These are phyloP conservation scores for Elephantulus edwardii DNA, from an alignment of 2,113 vertebrate species.

Conservation along the genomic window DNA sequence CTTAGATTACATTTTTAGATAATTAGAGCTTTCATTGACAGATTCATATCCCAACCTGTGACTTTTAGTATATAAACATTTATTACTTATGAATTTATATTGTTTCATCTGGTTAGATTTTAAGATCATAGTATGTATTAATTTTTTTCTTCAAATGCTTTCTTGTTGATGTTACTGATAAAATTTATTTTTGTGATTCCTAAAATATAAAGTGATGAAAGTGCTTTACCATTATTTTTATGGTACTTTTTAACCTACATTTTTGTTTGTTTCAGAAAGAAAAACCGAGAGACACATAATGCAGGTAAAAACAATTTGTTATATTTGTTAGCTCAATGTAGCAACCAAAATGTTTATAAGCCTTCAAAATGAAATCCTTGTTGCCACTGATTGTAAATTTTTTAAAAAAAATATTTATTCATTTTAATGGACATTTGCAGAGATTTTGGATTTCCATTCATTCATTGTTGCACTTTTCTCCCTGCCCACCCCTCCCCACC, in stretches of 20 bases:
- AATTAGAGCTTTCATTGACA: slow-evolving; percentile 15
- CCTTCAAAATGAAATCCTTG: slow-evolving; percentile 53
- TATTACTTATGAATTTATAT: slow-evolving; percentile 32
- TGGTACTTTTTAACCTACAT: slow-evolving; percentile 46
- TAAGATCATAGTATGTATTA: background rate
- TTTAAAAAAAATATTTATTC: too few species aligned
- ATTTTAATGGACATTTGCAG: too few species aligned
- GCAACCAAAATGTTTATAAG: too few species aligned
- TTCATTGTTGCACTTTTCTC: too few species aligned
- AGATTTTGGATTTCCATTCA: too few species aligned
- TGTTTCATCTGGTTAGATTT: slow-evolving; percentile 25
- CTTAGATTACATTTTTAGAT: slow-evolving; percentile 23
- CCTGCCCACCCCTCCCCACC: too few species aligned
- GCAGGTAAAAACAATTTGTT: slow-evolving; percentile 87
- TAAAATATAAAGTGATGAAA: slow-evolving; percentile 43
- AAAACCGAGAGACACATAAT: slow-evolving; percentile 99
- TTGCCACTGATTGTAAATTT: background rate
- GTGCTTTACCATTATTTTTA: slow-evolving; percentile 57
- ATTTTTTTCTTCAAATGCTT: slow-evolving; percentile 24
- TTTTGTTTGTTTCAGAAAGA: slow-evolving; percentile 91
- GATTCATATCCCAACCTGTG: slow-evolving; percentile 9
- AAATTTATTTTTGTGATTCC: slow-evolving; percentile 45
- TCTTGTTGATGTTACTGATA: slow-evolving; percentile 39
- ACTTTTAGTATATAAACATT: slow-evolving; percentile 27
- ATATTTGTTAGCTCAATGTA: slow-evolving; percentile 6